A percentile compares a stretch with the other conserved stretches of the same genome.
Evolutionary conservation across 2,888 invertebrate species (phyloP).

Genomic region (Mechanitis messenoides): DNA sequence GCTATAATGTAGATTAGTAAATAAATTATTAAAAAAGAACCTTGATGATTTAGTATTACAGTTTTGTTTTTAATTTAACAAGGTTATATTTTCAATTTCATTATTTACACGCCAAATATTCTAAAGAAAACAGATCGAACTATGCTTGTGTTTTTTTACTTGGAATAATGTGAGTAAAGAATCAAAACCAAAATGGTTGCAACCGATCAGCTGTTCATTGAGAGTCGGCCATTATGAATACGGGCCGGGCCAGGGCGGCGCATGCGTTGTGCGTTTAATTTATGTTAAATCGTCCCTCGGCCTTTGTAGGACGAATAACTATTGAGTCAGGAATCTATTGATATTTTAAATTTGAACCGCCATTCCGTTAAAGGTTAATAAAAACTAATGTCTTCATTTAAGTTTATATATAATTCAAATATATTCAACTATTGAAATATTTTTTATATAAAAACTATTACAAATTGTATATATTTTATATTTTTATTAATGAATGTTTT

Average conservation of each 20-base stretch:
- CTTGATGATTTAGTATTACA: no score
- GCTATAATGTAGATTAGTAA: no score
- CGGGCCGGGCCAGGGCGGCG: constrained; percentile 52
- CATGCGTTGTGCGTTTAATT: constrained; percentile 55
- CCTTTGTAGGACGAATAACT: constrained; percentile 43
- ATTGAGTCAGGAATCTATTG: constrained; percentile 38
- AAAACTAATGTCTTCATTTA: not conserved
- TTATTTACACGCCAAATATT: no score
- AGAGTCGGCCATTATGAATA: constrained; percentile 64
- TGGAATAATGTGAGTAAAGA: constrained; percentile 3
- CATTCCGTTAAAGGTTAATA: not conserved
- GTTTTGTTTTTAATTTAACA: no score
- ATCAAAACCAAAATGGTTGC: constrained; percentile 41
- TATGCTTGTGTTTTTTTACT: not conserved
- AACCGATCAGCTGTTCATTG: constrained; percentile 54
- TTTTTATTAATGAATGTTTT: not conserved
- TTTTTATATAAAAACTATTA: not conserved
- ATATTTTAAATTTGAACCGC: constrained; percentile 32
- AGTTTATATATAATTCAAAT: not conserved
- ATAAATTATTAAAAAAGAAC: no score
- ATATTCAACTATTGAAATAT: no score
- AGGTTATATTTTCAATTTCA: no score
- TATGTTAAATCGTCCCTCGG: constrained; percentile 51
- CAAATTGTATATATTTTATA: not conserved
- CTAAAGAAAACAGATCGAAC: not conserved